Percentiles rank a stretch among this genome's conserved stretches.
These are phyloP conservation scores for Colinus virginianus DNA, from an alignment of 2,113 vertebrate genomes.

Conservation along the genomic window DNA sequence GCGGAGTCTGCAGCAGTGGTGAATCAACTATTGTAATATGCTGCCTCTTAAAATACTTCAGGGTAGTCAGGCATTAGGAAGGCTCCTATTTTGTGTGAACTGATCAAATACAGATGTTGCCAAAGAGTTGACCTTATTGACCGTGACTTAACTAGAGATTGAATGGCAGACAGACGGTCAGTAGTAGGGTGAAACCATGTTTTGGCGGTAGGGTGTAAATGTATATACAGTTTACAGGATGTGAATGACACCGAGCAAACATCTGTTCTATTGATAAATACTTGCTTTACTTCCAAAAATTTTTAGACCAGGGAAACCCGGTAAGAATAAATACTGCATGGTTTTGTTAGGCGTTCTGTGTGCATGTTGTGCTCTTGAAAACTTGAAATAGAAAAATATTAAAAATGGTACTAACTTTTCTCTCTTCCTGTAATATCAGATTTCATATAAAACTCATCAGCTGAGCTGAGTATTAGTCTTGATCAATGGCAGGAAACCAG, in stretches of 20 bases:
- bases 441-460: constrained; percentile 95
- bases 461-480: constrained; percentile 88
- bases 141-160: constrained; percentile 80
- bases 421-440: constrained; percentile 84
- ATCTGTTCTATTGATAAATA: constrained; percentile 86
- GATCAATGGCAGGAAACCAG: constrained; percentile 99
- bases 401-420: constrained; percentile 78
- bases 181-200: constrained; percentile 81
- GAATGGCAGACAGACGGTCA: constrained; percentile 87
- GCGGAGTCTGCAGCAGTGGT: constrained; percentile 34
- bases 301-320: constrained; percentile 51
- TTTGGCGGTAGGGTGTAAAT: constrained; percentile 85
- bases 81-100: constrained; percentile 82
- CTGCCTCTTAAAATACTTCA: constrained; percentile 73
- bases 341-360: constrained; percentile 16
- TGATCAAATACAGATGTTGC: constrained; percentile 98
- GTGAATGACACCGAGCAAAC: constrained; percentile 82
- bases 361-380: constrained; percentile 39
- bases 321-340: constrained; percentile 49
- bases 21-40: constrained; percentile 76
- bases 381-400: constrained; percentile 70
- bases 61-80: constrained; percentile 79
- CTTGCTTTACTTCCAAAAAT: constrained; percentile 61
- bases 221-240: constrained; percentile 84
- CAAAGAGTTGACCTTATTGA: constrained; percentile 83